Percentiles rank a stretch among this genome's conserved stretches.
phyloP scores from a whole-genome alignment of 2,797 vertebrate genomes.

The Holocentrus rufus region DNA sequence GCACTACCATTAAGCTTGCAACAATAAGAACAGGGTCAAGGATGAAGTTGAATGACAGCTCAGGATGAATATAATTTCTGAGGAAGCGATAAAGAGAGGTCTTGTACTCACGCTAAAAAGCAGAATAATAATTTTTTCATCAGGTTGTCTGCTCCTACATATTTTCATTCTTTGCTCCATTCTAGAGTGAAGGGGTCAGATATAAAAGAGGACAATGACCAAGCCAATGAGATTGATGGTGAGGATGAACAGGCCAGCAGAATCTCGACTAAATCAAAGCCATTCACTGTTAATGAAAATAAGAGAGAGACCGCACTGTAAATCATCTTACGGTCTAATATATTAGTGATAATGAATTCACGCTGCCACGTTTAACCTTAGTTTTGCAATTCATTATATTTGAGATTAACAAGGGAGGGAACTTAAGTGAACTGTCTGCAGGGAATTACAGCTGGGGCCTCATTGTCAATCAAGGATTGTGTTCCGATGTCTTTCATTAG shows the following conservation, averaged over 20 bases:
- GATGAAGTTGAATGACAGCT: slow-evolving; percentile 84
- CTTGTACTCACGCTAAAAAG: slow-evolving; percentile 75
- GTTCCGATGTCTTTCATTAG: slow-evolving; percentile 84
- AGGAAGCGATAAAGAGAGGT: slow-evolving; percentile 77
- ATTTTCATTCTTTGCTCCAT: slow-evolving; percentile 75
- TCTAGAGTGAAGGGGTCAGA: slow-evolving; percentile 78
- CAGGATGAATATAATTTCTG: slow-evolving; percentile 77
- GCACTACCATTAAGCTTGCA: slow-evolving; percentile 76
- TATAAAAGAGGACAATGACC: slow-evolving; percentile 80
- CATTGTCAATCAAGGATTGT: slow-evolving; percentile 86
- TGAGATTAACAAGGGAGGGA: slow-evolving; percentile 86
- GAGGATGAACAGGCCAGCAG: slow-evolving; percentile 63
- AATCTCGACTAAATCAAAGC: slow-evolving; percentile 82
- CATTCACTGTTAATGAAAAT: slow-evolving; percentile 83
- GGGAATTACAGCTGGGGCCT: slow-evolving; percentile 82
- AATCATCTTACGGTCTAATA: slow-evolving; percentile 86
- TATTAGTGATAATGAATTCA: slow-evolving; percentile 88
- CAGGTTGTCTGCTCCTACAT: slow-evolving; percentile 67
- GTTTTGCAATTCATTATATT: slow-evolving; percentile 88
- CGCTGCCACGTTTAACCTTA: slow-evolving; percentile 86
- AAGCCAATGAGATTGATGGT: slow-evolving; percentile 76
- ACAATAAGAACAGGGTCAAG: slow-evolving; percentile 81
- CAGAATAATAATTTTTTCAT: slow-evolving; percentile 70
- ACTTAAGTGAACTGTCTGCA: slow-evolving; percentile 83
- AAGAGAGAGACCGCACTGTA: slow-evolving; percentile 80